Conservation (phyloP, 2,888 invertebrate genomes). For the Microctonus hyperodae region DNA sequence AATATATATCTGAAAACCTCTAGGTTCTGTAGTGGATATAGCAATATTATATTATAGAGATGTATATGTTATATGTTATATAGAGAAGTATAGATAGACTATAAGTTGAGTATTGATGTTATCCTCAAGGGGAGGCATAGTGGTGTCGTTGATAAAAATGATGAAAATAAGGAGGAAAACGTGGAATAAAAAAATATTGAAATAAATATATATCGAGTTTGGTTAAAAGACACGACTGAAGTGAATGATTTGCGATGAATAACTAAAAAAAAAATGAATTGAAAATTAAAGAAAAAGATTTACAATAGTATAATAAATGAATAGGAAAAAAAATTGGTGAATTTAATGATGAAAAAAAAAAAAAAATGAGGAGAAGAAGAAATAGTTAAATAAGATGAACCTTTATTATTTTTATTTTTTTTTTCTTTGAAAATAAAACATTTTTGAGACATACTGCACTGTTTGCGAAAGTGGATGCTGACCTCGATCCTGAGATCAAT, state of each 20-base stretch:
- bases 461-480: background rate
- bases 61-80: no score
- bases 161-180: slow-evolving; percentile 3
- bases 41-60: background rate
- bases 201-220: background rate
- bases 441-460: background rate
- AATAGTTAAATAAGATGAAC: background rate
- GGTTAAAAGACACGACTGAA: background rate
- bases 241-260: no score
- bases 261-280: no score
- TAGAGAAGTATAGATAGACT: background rate
- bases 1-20: background rate
- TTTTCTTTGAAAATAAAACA: background rate
- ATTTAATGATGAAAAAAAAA: no score
- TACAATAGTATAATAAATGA: no score
- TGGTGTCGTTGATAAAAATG: slow-evolving; percentile 1
- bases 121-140: background rate
- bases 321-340: no score
- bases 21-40: background rate
- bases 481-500: slow-evolving; percentile 27
- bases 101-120: background rate
- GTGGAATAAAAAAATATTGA: slow-evolving; percentile 2
- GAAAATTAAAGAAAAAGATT: no score
- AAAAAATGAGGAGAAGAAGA: no score
- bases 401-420: no score